A percentile compares a stretch with the other conserved stretches of the same genome.
These are phyloP conservation scores for Pogonocichla stellata DNA, from an alignment of 2,113 vertebrate species.

Conservation along the genomic window DNA sequence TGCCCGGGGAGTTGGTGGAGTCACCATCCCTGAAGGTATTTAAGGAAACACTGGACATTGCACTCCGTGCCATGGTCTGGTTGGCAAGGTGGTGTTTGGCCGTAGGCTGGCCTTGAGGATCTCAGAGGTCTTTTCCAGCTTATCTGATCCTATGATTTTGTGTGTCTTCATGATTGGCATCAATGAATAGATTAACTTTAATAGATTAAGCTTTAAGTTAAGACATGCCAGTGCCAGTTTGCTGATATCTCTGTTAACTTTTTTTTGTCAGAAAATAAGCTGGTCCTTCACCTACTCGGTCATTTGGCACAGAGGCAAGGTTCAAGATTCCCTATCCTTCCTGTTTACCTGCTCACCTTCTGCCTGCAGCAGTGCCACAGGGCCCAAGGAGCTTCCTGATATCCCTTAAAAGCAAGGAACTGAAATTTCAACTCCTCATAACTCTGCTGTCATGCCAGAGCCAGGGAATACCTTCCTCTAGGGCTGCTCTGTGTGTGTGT, in stretches of 20 bases:
- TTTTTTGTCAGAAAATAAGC: background rate
- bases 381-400: background rate
- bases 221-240: background rate
- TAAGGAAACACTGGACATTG: rapidly evolving
- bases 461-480: background rate
- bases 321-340: background rate
- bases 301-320: background rate
- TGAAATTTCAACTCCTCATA: background rate
- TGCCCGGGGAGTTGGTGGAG: background rate
- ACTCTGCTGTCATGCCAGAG: background rate
- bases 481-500: background rate
- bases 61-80: background rate
- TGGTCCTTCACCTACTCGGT: rapidly evolving
- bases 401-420: background rate
- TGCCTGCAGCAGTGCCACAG: rapidly evolving
- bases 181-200: background rate
- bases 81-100: background rate
- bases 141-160: background rate
- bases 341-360: background rate
- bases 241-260: background rate
- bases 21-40: background rate
- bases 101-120: background rate
- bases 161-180: background rate
- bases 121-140: background rate
- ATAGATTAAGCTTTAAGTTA: background rate